A percentile compares a stretch with the other conserved stretches of the same genome.
These are phyloP conservation scores for Nysson spinosus DNA, from an alignment of 2,888 invertebrate species.

Conservation along the genomic window DNA sequence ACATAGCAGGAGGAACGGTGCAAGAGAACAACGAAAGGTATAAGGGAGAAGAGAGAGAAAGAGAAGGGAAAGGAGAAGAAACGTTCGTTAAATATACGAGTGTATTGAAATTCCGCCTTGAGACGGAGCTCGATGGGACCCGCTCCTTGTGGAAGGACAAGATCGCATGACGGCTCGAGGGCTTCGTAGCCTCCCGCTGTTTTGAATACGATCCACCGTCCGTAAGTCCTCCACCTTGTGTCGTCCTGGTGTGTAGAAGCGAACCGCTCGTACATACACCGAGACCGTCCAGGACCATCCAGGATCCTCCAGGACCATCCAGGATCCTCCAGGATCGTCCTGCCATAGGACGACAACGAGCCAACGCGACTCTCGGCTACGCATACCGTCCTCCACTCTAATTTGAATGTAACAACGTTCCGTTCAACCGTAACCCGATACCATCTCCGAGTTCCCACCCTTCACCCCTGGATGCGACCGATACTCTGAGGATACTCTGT, in stretches of 20 bases:
- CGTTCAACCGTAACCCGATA: constrained; percentile 76
- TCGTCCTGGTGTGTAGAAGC: constrained; percentile 50
- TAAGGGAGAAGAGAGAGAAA: not conserved
- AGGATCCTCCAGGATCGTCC: constrained; percentile 36
- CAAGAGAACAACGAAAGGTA: constrained; percentile 25
- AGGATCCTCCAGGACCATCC: too few relatives aligned
- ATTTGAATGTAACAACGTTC: constrained; percentile 78
- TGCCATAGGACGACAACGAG: constrained; percentile 63
- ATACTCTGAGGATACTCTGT: constrained; percentile 7
- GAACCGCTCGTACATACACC: constrained; percentile 47
- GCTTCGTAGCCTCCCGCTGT: constrained; percentile 72
- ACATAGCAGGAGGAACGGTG: constrained; percentile 23
- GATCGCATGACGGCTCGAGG: constrained; percentile 71
- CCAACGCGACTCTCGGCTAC: constrained; percentile 67
- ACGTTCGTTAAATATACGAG: constrained; percentile 75
- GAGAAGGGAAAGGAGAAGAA: not conserved
- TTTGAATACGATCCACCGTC: constrained; percentile 71
- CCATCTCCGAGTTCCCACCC: constrained; percentile 67
- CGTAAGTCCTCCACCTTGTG: constrained; percentile 52
- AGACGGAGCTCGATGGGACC: constrained; percentile 67
- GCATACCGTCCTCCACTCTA: constrained; percentile 76
- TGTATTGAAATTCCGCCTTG: constrained; percentile 73
- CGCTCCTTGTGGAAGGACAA: constrained; percentile 72
- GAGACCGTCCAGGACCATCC: too few relatives aligned
- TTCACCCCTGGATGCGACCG: constrained; percentile 19